Evolutionary conservation across 2,888 invertebrate genomes (phyloP).

Genomic region (Stenoptilia bipunctidactyla): DNA sequence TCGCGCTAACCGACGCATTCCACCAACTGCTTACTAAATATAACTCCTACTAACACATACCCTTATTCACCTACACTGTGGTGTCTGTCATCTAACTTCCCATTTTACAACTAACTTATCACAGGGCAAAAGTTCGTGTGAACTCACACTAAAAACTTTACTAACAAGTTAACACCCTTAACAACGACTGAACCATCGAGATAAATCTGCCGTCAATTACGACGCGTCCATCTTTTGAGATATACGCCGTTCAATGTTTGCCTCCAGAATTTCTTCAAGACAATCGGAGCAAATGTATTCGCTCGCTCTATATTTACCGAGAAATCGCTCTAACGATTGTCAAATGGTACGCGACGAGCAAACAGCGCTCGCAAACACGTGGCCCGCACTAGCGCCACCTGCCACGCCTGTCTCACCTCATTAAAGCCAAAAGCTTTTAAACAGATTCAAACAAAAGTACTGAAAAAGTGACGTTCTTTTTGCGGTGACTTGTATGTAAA

Average conservation of each 20-base stretch:
- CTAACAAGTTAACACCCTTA: constrained; percentile 62
- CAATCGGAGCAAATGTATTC: constrained; percentile 55
- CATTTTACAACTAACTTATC: constrained; percentile 46
- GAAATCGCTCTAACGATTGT: constrained; percentile 64
- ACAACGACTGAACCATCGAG: constrained; percentile 69
- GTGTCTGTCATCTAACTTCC: constrained; percentile 54
- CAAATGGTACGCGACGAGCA: constrained; percentile 61
- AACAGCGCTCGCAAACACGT: constrained; percentile 53
- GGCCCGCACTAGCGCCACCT: constrained; percentile 26
- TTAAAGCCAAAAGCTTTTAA: constrained; percentile 59
- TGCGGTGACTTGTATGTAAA: constrained; percentile 62
- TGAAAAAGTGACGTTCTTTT: constrained; percentile 55
- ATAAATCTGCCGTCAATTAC: constrained; percentile 62
- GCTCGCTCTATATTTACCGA: constrained; percentile 53
- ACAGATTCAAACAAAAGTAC: constrained; percentile 59
- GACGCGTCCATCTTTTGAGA: constrained; percentile 60
- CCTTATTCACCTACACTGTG: constrained; percentile 46
- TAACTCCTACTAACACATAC: constrained; percentile 34
- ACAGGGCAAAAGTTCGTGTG: constrained; percentile 53
- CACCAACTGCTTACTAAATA: constrained; percentile 50
- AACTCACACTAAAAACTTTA: constrained; percentile 61
- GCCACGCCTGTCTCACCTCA: constrained; percentile 29
- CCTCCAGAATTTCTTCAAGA: constrained; percentile 51
- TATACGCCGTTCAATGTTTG: constrained; percentile 53
- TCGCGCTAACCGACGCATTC: constrained; percentile 66